Conservation (phyloP, 2,113 vertebrate genomes). For the Polypterus bichir region DNA sequence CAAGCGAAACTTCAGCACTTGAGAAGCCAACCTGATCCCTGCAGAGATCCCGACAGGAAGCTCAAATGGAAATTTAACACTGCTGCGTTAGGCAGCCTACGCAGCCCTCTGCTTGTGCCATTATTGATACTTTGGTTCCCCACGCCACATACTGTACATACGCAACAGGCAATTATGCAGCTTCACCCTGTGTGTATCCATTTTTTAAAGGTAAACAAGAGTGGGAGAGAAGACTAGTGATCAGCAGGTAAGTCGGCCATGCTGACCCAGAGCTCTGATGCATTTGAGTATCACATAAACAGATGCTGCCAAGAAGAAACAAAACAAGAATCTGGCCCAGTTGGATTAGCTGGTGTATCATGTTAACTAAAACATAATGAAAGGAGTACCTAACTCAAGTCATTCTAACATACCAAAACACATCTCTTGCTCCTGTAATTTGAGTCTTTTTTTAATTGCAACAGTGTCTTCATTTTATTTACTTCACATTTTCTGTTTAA, state of each 20-base stretch:
- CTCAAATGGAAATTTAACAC: constrained; percentile 38
- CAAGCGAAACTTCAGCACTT: constrained; percentile 33
- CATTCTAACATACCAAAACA: too few relatives aligned
- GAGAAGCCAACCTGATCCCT: constrained; percentile 38
- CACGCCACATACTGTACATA: constrained; percentile 59
- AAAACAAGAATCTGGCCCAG: constrained; percentile 15
- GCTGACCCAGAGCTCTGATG: constrained; percentile 20
- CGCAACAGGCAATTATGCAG: constrained; percentile 63
- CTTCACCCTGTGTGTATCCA: constrained; percentile 55
- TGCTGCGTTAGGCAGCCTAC: constrained; percentile 36
- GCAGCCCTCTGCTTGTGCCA: constrained; percentile 36
- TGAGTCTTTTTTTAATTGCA: too few relatives aligned
- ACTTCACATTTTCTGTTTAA: too few relatives aligned
- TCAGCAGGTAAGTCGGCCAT: constrained; percentile 10
- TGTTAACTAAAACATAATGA: constrained; percentile 25
- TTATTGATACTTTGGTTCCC: constrained; percentile 62
- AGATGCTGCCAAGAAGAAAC: constrained; percentile 32
- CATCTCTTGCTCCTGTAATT: too few relatives aligned
- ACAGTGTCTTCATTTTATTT: too few relatives aligned
- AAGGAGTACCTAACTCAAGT: too few relatives aligned
- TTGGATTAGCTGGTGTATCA: constrained; percentile 29
- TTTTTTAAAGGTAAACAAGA: constrained; percentile 44
- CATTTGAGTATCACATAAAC: constrained; percentile 20
- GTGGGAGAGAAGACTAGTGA: constrained; percentile 2
- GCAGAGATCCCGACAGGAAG: constrained; percentile 41